phyloP scores from a whole-genome alignment of 2,888 invertebrate species.

The Caenorhabditis virilis region DNA sequence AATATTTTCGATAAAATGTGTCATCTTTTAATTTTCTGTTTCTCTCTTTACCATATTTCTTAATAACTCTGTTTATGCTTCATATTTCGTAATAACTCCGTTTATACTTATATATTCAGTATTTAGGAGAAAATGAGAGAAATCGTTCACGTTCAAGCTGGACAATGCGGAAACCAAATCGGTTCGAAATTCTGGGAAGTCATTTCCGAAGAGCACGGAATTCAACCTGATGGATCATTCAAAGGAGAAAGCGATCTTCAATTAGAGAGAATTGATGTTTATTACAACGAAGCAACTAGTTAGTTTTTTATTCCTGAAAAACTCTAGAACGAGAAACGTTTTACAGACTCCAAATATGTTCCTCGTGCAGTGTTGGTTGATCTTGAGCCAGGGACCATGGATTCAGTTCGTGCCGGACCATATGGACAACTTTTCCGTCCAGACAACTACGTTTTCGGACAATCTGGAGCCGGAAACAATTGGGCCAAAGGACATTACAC shows the following conservation, averaged over 20 bases:
- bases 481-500: constrained; percentile 91
- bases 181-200: constrained; percentile 76
- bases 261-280: constrained; percentile 85
- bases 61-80: not conserved
- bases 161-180: constrained; percentile 94
- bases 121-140: constrained; percentile 78
- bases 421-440: constrained; percentile 91
- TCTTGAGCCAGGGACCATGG: constrained; percentile 96
- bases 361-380: constrained; percentile 91
- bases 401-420: constrained; percentile 89
- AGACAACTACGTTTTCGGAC: constrained; percentile 87
- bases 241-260: constrained; percentile 80
- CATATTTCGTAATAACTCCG: not conserved
- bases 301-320: constrained; percentile 1
- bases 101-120: not conserved
- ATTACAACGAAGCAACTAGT: constrained; percentile 76
- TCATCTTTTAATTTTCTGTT: not conserved
- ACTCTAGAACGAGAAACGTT: not conserved
- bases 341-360: constrained; percentile 84
- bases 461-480: constrained; percentile 83
- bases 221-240: constrained; percentile 63
- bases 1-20: not conserved
- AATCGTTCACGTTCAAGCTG: constrained; percentile 92
- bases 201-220: constrained; percentile 63
- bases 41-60: not conserved